These are phyloP conservation scores for Ascaphus truei DNA, from an alignment of 2,113 vertebrate species.

Conservation along the genomic window DNA sequence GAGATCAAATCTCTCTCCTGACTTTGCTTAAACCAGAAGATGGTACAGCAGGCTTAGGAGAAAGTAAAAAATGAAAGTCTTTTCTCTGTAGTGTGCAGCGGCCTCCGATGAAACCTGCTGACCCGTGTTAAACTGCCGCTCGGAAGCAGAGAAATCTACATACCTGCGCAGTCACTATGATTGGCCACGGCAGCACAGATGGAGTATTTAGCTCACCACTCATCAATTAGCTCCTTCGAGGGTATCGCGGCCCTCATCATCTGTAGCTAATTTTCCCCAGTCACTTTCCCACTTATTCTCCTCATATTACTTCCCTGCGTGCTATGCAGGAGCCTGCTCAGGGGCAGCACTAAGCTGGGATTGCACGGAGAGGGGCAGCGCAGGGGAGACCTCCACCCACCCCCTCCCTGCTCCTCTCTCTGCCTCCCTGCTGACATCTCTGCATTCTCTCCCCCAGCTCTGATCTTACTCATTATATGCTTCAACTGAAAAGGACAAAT, in stretches of 20 bases:
- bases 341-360: too few species aligned
- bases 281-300: background rate
- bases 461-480: too few species aligned
- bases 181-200: slow-evolving; percentile 27
- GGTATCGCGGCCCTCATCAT: slow-evolving; percentile 18
- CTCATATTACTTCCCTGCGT: background rate
- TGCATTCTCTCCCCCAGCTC: too few species aligned
- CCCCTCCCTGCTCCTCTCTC: background rate
- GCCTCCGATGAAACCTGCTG: slow-evolving; percentile 8
- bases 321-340: too few species aligned
- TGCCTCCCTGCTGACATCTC: background rate
- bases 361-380: too few species aligned
- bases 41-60: background rate
- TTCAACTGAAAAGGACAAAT: too few species aligned
- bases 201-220: slow-evolving; percentile 20
- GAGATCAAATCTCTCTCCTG: background rate
- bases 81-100: slow-evolving; percentile 5
- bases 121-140: slow-evolving; percentile 32
- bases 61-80: slow-evolving; percentile 28
- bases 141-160: slow-evolving; percentile 34
- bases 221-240: slow-evolving; percentile 30
- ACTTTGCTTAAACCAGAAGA: background rate
- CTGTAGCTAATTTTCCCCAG: slow-evolving; percentile 28
- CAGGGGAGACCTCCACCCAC: background rate
- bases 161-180: slow-evolving; percentile 35